Evolutionary conservation across 2,888 invertebrate genomes (phyloP).

Genomic region (Drosophila atripex): DNA sequence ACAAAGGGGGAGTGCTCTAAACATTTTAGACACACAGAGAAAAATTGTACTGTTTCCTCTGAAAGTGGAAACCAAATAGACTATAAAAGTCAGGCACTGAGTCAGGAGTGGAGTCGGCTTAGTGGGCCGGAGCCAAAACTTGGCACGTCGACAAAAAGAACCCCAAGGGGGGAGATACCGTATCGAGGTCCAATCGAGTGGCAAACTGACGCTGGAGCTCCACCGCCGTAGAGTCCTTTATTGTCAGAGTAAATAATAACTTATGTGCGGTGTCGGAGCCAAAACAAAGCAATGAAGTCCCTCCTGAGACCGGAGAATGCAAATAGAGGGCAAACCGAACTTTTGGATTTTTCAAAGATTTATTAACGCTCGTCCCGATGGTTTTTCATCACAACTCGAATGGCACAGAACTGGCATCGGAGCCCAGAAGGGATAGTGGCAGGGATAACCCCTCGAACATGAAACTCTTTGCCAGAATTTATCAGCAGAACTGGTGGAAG

Average conservation of each 20-base stretch:
- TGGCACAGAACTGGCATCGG: constrained; percentile 4
- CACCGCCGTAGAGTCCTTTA: constrained; percentile 43
- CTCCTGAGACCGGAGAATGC: constrained; percentile 23
- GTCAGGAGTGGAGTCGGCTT: constrained; percentile 39
- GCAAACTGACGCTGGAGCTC: constrained; percentile 69
- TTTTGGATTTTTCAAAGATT: not conserved
- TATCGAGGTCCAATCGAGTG: constrained; percentile 64
- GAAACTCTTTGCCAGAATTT: constrained; percentile 31
- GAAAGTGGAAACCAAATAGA: not conserved
- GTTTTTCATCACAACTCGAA: constrained; percentile 18
- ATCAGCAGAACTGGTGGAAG: constrained; percentile 18
- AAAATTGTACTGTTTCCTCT: constrained; percentile 8
- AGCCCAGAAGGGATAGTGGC: constrained; percentile 3
- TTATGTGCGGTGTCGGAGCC: constrained; percentile 73
- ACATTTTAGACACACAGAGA: constrained; percentile 45
- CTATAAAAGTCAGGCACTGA: constrained; percentile 39
- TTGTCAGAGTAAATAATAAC: constrained; percentile 75
- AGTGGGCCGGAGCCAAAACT: constrained; percentile 22
- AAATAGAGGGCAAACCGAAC: constrained; percentile 17
- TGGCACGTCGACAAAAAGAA: constrained; percentile 47
- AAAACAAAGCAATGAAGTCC: constrained; percentile 38
- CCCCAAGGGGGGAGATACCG: constrained; percentile 16
- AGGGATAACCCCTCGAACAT: constrained; percentile 12
- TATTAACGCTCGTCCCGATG: constrained; percentile 8
- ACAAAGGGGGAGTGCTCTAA: constrained; percentile 49